Evolutionary conservation across 2,113 vertebrate species (phyloP), one percentile per base, ranked within the genome.

Genomic region (Leuciscus idus): DNA sequence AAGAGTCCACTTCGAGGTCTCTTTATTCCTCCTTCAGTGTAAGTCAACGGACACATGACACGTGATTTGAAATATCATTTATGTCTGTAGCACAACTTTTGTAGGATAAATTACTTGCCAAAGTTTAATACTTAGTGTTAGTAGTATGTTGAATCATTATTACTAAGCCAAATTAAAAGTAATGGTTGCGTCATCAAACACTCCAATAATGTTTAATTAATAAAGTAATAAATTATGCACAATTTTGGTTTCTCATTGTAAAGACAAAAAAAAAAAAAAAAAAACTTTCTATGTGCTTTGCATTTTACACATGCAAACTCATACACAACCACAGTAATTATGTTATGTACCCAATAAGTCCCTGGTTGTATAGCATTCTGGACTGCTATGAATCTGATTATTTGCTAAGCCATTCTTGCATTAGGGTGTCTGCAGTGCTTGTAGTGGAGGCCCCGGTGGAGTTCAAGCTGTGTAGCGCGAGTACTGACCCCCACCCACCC

Each of bases 401-500:
- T 82, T 82, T 17, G 33, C 12, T 73, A 83, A 62, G 86, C 50
- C 26, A 30, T 36, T 84, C 19, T 5, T 57, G 78, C 39, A 28
- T 68, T 12, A 66, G 81, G 64, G 28, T 39, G 64, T 15, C 79
- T 83, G 77, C 83, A 15, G 50, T 73, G 26, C 43, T 62, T 83
- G n/a, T 82, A 83, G 70, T 64, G 50, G 43, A 75, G 70, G 77
- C 76, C 36, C 55, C 39, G 70, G 39, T 39, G 46, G 59, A 70
- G 73, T 55, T 62, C 64, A 81, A 61, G 72, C 70, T 61, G 82
- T 89, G 50, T 23, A 86, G 68, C 85, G 81, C 15, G 11, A 86
- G 62, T 64, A 10, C 21, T 77, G 73, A 70, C 72, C 83, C 88
- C 70, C 62, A 79, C 55, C 81, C 82, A 52, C 84, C 61, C 80